These are phyloP conservation scores for Catharus bicknelli DNA, from an alignment of 2,113 vertebrate genomes.

Conservation along the genomic window DNA sequence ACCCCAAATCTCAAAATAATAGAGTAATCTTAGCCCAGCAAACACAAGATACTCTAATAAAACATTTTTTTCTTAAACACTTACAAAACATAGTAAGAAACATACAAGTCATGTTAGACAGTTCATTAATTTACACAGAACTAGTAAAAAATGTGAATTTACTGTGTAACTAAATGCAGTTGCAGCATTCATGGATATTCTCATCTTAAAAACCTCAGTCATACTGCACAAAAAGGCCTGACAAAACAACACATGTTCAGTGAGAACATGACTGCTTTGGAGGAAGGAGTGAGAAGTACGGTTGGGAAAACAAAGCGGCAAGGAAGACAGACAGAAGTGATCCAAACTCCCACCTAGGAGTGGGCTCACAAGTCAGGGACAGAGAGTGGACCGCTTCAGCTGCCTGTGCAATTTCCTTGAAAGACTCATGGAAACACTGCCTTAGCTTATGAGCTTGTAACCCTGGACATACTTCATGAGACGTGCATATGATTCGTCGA, in stretches of 20 bases:
- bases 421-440: not conserved
- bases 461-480: rapidly evolving
- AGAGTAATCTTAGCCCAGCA: not conserved
- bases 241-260: rapidly evolving
- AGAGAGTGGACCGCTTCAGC: rapidly evolving
- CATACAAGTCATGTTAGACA: rapidly evolving
- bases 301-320: not conserved
- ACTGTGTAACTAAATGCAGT: not conserved
- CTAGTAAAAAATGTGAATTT: not conserved
- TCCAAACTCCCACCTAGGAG: rapidly evolving
- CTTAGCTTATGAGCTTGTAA: no score
- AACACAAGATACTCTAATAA: not conserved
- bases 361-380: rapidly evolving
- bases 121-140: not conserved
- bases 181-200: not conserved
- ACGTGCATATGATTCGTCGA: rapidly evolving
- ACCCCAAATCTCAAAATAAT: not conserved
- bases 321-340: not conserved
- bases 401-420: not conserved
- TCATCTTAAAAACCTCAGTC: not conserved
- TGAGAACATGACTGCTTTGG: no score
- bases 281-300: not conserved
- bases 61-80: not conserved
- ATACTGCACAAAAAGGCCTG: not conserved
- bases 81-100: not conserved